Evolutionary conservation across 2,888 invertebrate species (phyloP).

Genomic region (Teleogryllus oceanicus): DNA sequence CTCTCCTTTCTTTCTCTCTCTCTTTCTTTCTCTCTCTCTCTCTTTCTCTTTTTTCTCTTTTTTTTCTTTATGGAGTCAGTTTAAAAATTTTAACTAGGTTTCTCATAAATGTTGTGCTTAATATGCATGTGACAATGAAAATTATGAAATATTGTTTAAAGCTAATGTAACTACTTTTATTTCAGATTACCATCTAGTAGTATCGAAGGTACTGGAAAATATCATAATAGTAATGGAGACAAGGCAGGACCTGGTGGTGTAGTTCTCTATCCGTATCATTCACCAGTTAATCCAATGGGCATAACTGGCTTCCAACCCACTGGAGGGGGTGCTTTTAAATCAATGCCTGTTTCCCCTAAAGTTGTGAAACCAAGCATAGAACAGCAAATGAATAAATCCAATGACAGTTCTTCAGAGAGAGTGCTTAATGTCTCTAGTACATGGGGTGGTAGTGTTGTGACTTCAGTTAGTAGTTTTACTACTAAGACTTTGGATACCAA

Average conservation of each 20-base stretch:
- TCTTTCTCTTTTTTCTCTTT: too few relatives aligned
- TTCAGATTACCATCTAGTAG: constrained; percentile 48
- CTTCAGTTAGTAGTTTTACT: constrained; percentile 23
- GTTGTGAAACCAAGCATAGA: constrained; percentile 40
- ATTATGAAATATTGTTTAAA: neutral
- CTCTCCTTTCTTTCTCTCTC: too few relatives aligned
- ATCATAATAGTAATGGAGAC: constrained; percentile 50
- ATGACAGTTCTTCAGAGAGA: neutral
- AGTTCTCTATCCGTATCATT: constrained; percentile 59
- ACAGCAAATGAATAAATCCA: constrained; percentile 25
- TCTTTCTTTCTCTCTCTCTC: too few relatives aligned
- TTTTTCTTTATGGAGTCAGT: too few relatives aligned
- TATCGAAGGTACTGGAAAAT: constrained; percentile 53
- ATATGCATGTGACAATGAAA: too few relatives aligned
- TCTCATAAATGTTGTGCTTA: too few relatives aligned
- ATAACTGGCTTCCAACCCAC: constrained; percentile 88
- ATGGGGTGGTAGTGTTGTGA: constrained; percentile 34
- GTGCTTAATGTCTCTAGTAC: constrained; percentile 22
- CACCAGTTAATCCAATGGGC: constrained; percentile 76
- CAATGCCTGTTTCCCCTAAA: constrained; percentile 66
- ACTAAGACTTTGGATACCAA: constrained; percentile 24
- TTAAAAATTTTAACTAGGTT: too few relatives aligned
- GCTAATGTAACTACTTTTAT: neutral
- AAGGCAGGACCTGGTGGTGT: constrained; percentile 48
- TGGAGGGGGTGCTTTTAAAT: constrained; percentile 84